Base-by-base conservation (phyloP, 2,113 vertebrate genomes). In the Rhagologus leucostigma region DNA sequence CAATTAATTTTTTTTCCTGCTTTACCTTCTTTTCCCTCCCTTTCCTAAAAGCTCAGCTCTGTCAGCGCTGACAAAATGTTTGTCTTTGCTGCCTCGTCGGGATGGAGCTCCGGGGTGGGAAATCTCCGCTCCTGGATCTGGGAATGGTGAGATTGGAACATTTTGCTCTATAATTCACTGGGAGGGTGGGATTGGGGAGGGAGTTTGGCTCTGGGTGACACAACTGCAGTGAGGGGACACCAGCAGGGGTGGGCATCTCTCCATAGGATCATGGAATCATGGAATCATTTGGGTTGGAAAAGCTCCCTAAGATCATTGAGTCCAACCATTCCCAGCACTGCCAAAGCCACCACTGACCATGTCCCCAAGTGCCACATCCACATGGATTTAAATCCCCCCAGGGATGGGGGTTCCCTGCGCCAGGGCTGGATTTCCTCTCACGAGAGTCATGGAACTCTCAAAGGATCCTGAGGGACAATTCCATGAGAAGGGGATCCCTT, bases 81-180 rank as follows among this genome's bases (percentile, higher is more conserved):
- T 75, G 85, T 53, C 75, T 82, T 56, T 1, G 16, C 73, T 68
- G 80, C 87, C 85, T 93, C 22, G 0, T 49, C 20, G 10, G 42
- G 93, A n/a, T 33, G 80, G 84, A 49, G 46, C 7, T 11, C 32
- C 4, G 9, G 8, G 4, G 12, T 20, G 68, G 67, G 3, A 59
- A 49, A 79, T 26, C 5, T 11, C 30, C 1, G 0, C 47, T 2
- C 2, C 60, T 1, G 17, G 69, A 1, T 27, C 11, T 1, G 52
- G 39, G 42, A 46, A 21, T 53, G 3, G 7, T 1, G 4, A 3
- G 16, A 2, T 49, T 4, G 7, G 57, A 33, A 46, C 0, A 0
- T 37, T 80, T 64, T 27, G 35, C 24, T 47, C 46, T 41, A 56
- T 14, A 10, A 2, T 32, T 20, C 0, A 0, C 9, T 3, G 44